phyloP scores from a whole-genome alignment of 2,888 invertebrate species.

The Lasioglossum zephyrum region DNA sequence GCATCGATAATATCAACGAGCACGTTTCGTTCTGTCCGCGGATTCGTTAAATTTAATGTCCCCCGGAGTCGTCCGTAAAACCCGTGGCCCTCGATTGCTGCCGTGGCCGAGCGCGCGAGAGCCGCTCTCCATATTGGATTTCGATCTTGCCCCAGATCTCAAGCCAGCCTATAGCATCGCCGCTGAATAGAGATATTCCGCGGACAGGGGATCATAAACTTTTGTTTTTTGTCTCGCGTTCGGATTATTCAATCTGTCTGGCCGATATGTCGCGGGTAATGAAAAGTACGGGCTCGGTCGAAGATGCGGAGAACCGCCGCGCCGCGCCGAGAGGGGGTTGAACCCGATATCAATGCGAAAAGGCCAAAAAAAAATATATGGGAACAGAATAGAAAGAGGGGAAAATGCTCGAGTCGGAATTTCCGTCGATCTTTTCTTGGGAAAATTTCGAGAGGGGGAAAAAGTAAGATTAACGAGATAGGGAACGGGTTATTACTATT shows the following conservation, averaged over 20 bases:
- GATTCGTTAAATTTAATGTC: constrained; percentile 76
- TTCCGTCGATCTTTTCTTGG: constrained; percentile 17
- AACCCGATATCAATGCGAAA: neutral
- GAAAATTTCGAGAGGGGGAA: neutral
- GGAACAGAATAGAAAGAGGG: neutral
- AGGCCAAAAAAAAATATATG: neutral
- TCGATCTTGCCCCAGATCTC: constrained; percentile 60
- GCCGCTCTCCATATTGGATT: constrained; percentile 58
- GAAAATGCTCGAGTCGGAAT: constrained; percentile 7
- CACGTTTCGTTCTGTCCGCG: constrained; percentile 40
- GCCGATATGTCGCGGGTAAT: constrained; percentile 41
- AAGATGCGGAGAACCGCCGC: constrained; percentile 5
- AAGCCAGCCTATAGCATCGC: constrained; percentile 31
- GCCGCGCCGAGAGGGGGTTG: neutral
- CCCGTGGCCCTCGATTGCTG: constrained; percentile 48
- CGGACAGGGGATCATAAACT: constrained; percentile 51
- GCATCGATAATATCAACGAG: constrained; percentile 73
- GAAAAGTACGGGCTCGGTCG: constrained; percentile 29
- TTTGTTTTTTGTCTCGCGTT: constrained; percentile 34
- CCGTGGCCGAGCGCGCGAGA: constrained; percentile 19
- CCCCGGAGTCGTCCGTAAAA: constrained; percentile 69
- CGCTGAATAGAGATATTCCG: constrained; percentile 47
- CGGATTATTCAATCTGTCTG: constrained; percentile 52
- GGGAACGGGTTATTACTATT: constrained; percentile 25
- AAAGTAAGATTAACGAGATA: constrained; percentile 21